Base-by-base conservation (phyloP, 1,140 invertebrate genomes). In the Oncopodura yosiiana region DNA sequence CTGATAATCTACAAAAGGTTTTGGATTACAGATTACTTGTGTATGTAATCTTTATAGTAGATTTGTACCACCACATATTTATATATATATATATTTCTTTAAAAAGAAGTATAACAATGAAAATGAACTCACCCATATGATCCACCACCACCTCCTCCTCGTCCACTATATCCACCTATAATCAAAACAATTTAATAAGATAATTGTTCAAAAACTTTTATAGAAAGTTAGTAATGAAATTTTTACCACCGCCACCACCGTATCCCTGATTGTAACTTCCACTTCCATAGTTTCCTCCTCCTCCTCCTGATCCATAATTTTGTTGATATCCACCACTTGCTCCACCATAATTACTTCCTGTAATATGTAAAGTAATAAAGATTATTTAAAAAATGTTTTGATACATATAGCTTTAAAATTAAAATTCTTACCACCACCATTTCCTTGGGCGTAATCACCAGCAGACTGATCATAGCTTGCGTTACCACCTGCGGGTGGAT, bases 131-230 rank as follows among this genome's bases (percentile, higher is more conserved):
- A 54, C 14, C 49, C 43, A 38, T 58, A 51, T 8, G 30, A 34
- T 24, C 60, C 58, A 26, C 59, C 56, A 29, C 61, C 56, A 27
- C 56, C 57, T 34, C 58, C 55, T 29, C 60, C 54, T 26, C 56
- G 54, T 34, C 62, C 61, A 49, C 55, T 38, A 42, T 64, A 62
- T 50, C 62, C 64, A 12, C 61, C 65, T 30, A 54, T 50, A 43
- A 44, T 41, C 14, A 21, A 27, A 38, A 39, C 42, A 44, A n/a
- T n/a, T n/a, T n/a, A n/a, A n/a, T n/a, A n/a, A n/a, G n/a, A n/a
- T 34, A 23, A 32, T 29, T 21, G n/a, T n/a, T n/a, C 19, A 34
- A 49, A 16, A 14, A 36, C 27, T 36, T 19, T 19, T 45, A 34
- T 11, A 34, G 30, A 34, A 41, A 32, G 18, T 45, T 39, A 19